phyloP scores from a whole-genome alignment of 2,113 vertebrate species.

The Symphodus melops region DNA sequence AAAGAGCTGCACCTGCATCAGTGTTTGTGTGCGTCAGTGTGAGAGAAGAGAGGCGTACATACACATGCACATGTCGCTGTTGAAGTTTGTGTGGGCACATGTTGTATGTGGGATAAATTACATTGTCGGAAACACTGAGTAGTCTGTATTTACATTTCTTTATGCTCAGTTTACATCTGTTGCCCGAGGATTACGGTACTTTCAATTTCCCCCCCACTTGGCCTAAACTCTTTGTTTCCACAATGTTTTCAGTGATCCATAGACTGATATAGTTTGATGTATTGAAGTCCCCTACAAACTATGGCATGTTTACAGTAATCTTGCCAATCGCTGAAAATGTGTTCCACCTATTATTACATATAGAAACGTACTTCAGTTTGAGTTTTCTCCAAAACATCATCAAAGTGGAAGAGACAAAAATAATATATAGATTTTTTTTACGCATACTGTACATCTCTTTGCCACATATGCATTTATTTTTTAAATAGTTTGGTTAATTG shows the following conservation, averaged over 20 bases:
- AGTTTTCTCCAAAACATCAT: background rate
- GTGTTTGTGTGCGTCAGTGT: conserved; percentile 31
- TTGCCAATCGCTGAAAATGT: conserved; percentile 9
- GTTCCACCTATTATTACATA: conserved; percentile 8
- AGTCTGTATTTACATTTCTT: conserved; percentile 62
- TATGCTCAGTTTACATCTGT: conserved; percentile 55
- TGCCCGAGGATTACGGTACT: conserved; percentile 38
- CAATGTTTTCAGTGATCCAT: conserved; percentile 22
- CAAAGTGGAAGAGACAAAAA: background rate
- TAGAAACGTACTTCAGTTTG: background rate
- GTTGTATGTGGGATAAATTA: conserved; percentile 38
- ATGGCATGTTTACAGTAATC: conserved; percentile 5
- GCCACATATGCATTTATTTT: no score
- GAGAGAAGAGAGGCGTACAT: conserved; percentile 19
- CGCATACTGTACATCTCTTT: no score
- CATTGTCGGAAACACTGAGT: conserved; percentile 41
- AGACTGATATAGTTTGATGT: conserved; percentile 18
- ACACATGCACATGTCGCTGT: conserved; percentile 24
- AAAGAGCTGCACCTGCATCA: conserved; percentile 69
- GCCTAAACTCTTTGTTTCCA: conserved; percentile 23
- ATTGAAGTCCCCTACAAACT: conserved; percentile 14
- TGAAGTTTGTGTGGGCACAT: conserved; percentile 34
- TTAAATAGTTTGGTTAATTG: background rate
- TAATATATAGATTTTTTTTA: background rate
- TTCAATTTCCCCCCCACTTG: conserved; percentile 28